Evolutionary conservation across 2,113 vertebrate genomes (phyloP), one percentile per base, ranked within the genome.

Genomic region (Lophius piscatorius): DNA sequence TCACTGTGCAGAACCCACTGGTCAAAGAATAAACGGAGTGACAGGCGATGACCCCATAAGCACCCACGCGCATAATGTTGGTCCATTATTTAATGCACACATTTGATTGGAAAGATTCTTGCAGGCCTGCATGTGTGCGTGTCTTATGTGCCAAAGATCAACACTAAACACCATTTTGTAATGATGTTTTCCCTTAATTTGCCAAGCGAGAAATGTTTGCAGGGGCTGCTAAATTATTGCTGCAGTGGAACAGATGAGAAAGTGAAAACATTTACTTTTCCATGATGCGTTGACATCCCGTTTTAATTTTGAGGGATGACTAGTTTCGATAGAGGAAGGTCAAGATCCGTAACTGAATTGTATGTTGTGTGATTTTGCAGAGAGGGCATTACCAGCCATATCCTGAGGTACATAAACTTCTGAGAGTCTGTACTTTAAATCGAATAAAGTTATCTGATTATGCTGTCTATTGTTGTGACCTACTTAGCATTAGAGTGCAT

Each of bases 251-350:
- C 67, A 68, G 23, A 55, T 52, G 33, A 26, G 59, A 70, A 84
- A 82, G 72, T 78, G 63, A 86, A 40, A 85, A 88, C 81, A 85
- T 87, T 88, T 89, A 71, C 73, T 78, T 82, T 87, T 83, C 70
- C 81, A 40, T 28, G 16, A 47, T 76, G 4, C n/a, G n/a, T n/a
- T n/a, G n/a, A n/a, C n/a, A n/a, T n/a, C n/a, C n/a, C n/a, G n/a
- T n/a, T n/a, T n/a, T n/a, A n/a, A n/a, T n/a, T n/a, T n/a, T n/a
- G n/a, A n/a, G n/a, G n/a, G n/a, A n/a, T n/a, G n/a, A n/a, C n/a
- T n/a, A n/a, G 9, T 22, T 12, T 21, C 21, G n/a, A 45, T 44
- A 45, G 54, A 6, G 17, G 17, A 13, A 23, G n/a, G 14, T 47
- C 56, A 44, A 48, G 39, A 18, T 76, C 24, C n/a, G 18, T 17